A percentile compares a stretch with the other conserved stretches of the same genome.
These are phyloP conservation scores for Diplazon laetatorius DNA, from an alignment of 2,888 invertebrate species.

Conservation along the genomic window DNA sequence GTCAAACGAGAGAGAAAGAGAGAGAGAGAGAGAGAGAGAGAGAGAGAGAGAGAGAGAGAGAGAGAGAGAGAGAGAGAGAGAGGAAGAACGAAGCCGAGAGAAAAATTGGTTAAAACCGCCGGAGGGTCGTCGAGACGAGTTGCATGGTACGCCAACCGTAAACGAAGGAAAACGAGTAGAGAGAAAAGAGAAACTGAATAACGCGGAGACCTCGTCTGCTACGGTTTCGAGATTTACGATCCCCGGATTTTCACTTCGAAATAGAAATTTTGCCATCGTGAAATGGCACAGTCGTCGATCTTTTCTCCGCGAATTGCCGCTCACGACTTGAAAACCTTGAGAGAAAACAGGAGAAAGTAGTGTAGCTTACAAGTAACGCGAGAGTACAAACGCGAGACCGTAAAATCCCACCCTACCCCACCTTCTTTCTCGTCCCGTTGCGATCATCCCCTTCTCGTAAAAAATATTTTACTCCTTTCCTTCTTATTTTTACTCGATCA, in stretches of 20 bases:
- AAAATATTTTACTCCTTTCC: not conserved
- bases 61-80: conserved; percentile 2
- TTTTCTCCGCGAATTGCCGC: conserved; percentile 12
- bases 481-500: not conserved
- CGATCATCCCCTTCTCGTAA: conserved; percentile 15
- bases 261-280: conserved; percentile 40
- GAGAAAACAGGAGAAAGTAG: conserved; percentile 24
- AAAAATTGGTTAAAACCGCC: conserved; percentile 41
- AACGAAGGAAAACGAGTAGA: conserved; percentile 23
- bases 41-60: conserved; percentile 17
- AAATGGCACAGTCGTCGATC: not conserved
- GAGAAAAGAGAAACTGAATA: conserved; percentile 24
- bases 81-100: conserved; percentile 7
- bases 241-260: conserved; percentile 43
- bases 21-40: not conserved
- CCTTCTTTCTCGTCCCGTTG: not conserved
- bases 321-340: not conserved
- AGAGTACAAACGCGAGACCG: conserved; percentile 1
- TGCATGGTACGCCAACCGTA: conserved; percentile 29
- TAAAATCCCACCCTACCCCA: too few species aligned
- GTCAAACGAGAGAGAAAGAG: not conserved
- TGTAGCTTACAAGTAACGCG: not conserved
- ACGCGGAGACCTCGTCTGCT: conserved; percentile 32
- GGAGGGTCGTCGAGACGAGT: conserved; percentile 33
- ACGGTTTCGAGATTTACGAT: conserved; percentile 52